Evolutionary conservation across 2,797 vertebrate genomes (phyloP).

Genomic region (Adelosebastes latens): DNA sequence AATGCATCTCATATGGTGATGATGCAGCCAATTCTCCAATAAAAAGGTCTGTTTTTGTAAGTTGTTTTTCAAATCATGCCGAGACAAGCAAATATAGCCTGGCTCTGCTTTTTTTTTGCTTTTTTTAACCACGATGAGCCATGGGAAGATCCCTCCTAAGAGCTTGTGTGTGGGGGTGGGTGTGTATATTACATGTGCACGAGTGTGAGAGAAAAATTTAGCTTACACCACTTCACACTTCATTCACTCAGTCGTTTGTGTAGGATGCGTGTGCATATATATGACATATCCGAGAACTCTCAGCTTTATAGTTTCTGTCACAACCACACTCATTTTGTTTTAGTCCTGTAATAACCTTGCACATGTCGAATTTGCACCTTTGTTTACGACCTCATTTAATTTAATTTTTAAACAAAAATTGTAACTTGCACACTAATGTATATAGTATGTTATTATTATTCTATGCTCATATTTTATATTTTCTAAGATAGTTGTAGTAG

Average conservation of each 20-base stretch:
- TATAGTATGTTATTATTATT: no score
- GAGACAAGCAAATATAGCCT: conserved; percentile 16
- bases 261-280: background rate
- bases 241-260: background rate
- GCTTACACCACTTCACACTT: background rate
- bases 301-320: no score
- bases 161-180: background rate
- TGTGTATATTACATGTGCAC: conserved; percentile 6
- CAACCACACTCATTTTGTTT: no score
- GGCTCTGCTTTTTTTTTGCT: background rate
- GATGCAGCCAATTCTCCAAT: background rate
- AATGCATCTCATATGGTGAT: conserved; percentile 11
- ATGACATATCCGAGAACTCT: no score
- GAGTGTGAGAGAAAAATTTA: conserved; percentile 14
- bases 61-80: background rate
- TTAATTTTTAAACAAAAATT: no score
- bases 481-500: no score
- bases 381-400: no score
- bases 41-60: background rate
- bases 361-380: no score
- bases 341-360: no score
- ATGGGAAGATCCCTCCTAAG: conserved; percentile 18
- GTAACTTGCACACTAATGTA: no score
- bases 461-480: no score
- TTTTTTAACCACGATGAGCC: conserved; percentile 9